phyloP scores from a whole-genome alignment of 1,140 invertebrate species.

The Magallana angulata region DNA sequence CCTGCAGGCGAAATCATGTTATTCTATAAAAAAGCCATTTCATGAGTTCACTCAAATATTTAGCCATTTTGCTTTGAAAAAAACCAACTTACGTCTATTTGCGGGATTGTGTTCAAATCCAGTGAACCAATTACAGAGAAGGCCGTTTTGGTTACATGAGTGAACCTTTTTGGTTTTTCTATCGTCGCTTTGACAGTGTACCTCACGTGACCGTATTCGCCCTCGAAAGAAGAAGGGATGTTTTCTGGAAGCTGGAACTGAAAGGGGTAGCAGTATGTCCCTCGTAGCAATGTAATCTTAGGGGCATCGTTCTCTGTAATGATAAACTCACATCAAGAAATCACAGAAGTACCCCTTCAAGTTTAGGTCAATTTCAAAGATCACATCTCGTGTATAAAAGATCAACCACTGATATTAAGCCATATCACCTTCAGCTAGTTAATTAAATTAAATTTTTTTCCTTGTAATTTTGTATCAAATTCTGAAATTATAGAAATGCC shows the following conservation, averaged over 20 bases:
- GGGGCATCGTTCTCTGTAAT: not conserved
- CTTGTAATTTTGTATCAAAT: too few relatives aligned
- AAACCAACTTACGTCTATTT: constrained; percentile 57
- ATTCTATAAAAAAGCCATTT: too few relatives aligned
- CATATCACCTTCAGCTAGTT: too few relatives aligned
- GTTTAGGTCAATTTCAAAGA: too few relatives aligned
- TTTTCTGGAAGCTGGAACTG: constrained; percentile 78
- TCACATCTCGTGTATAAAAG: too few relatives aligned
- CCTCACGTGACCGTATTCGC: constrained; percentile 78
- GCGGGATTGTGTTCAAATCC: constrained; percentile 70
- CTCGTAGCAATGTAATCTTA: constrained; percentile 51
- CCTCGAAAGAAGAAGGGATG: constrained; percentile 80
- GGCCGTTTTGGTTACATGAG: constrained; percentile 67
- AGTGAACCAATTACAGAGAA: constrained; percentile 72
- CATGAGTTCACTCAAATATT: too few relatives aligned
- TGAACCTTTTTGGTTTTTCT: constrained; percentile 77
- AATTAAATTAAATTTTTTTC: too few relatives aligned
- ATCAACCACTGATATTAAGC: too few relatives aligned
- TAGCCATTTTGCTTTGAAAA: too few relatives aligned
- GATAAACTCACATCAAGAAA: not conserved
- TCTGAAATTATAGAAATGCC: too few relatives aligned
- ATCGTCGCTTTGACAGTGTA: constrained; percentile 79
- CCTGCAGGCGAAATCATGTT: not conserved
- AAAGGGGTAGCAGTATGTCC: constrained; percentile 79
- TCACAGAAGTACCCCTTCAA: not conserved